Conservation (phyloP, 2,113 vertebrate genomes). For the Malurus alboscapulatus region DNA sequence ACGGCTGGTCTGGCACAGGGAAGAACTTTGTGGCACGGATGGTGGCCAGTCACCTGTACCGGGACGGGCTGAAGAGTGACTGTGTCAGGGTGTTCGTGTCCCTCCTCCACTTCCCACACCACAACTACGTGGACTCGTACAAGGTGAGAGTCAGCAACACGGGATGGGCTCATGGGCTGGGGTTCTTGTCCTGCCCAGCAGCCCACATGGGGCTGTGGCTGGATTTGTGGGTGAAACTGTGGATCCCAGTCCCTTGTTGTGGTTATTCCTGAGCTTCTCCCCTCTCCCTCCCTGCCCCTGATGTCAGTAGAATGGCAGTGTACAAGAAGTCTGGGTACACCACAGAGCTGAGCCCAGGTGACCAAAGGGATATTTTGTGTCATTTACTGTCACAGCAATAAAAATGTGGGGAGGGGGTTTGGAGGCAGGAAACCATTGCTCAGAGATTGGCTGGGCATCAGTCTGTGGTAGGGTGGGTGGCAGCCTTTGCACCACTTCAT, state of each 20-base stretch:
- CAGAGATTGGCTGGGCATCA: not conserved
- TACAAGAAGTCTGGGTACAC: not conserved
- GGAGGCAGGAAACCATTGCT: not conserved
- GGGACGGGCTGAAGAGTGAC: slow-evolving; percentile 84
- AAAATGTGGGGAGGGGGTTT: not conserved
- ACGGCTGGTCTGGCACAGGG: slow-evolving; percentile 95
- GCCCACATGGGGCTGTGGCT: accelerated
- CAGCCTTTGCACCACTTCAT: not conserved
- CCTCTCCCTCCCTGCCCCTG: not conserved
- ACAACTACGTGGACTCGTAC: slow-evolving; percentile 82
- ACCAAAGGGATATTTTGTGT: not conserved
- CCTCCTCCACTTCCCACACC: slow-evolving; percentile 89
- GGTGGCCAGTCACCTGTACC: slow-evolving; percentile 87
- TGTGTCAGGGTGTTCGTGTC: slow-evolving; percentile 89
- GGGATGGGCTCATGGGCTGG: not conserved
- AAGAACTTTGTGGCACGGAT: slow-evolving; percentile 93
- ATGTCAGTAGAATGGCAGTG: too few species aligned
- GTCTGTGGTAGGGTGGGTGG: not conserved
- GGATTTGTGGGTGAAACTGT: not conserved
- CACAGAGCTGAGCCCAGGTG: not conserved
- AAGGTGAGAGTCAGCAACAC: slow-evolving; percentile 70
- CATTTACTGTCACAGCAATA: not conserved
- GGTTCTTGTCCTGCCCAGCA: accelerated
- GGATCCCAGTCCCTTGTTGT: accelerated
- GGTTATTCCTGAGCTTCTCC: not conserved